Conservation (phyloP, 2,113 vertebrate genomes). For the Prionailurus viverrinus region DNA sequence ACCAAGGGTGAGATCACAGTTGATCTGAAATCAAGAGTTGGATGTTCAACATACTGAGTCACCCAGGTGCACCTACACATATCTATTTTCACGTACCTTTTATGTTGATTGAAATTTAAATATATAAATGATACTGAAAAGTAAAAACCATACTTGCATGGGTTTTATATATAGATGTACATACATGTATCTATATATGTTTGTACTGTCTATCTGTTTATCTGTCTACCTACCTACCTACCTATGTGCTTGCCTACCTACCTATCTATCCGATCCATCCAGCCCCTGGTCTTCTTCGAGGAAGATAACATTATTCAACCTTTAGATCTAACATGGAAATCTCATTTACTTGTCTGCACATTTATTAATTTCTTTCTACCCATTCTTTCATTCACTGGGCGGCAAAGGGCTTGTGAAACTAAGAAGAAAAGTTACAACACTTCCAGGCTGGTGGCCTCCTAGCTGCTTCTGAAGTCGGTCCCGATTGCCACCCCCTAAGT, state of each 20-base stretch:
- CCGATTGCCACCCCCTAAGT: not conserved
- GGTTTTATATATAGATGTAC: not conserved
- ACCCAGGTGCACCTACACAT: too few species aligned
- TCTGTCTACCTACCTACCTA: rapidly evolving
- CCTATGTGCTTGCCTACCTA: rapidly evolving
- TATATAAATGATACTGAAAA: not conserved
- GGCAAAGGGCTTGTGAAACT: not conserved
- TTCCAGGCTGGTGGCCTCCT: not conserved
- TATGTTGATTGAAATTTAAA: constrained; percentile 12
- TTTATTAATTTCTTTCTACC: not conserved
- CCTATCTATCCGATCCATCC: not conserved
- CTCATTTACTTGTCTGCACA: not conserved
- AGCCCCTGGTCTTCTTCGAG: not conserved
- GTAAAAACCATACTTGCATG: not conserved
- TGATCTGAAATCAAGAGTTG: too few species aligned
- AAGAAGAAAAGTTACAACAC: not conserved
- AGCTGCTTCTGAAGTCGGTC: not conserved
- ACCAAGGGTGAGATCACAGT: too few species aligned
- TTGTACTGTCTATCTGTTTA: not conserved
- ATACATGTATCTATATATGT: not conserved
- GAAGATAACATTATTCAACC: not conserved
- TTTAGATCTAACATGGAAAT: not conserved
- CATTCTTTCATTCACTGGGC: not conserved
- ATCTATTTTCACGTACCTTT: not conserved
- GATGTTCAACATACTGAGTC: too few species aligned